Evolutionary conservation across 1,140 invertebrate species (phyloP).

Genomic region (Tetraneura akinire): DNA sequence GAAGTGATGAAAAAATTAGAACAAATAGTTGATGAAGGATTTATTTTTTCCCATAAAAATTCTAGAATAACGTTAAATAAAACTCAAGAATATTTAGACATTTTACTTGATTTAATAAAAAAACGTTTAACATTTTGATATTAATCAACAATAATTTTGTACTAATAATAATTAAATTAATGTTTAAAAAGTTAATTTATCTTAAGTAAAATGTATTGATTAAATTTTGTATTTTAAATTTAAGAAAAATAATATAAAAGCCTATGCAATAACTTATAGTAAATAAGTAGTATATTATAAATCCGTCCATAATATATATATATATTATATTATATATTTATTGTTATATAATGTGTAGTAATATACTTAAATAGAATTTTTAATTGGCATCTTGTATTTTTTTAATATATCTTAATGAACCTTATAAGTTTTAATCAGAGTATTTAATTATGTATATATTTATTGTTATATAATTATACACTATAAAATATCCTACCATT

Average conservation of each 20-base stretch:
- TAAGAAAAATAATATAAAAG: no score
- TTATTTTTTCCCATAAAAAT: conserved; percentile 23
- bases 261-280: background rate
- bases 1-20: conserved; percentile 10
- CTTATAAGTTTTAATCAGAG: background rate
- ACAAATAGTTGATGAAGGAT: conserved; percentile 14
- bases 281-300: conserved; percentile 10
- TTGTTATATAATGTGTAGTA: background rate
- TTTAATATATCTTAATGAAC: background rate
- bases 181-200: no score
- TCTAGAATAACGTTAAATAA: conserved; percentile 3
- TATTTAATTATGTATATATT: conserved; percentile 7
- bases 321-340: conserved; percentile 2
- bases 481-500: no score
- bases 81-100: conserved; percentile 39
- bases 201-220: no score
- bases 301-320: no score
- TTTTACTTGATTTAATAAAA: conserved; percentile 32
- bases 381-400: background rate
- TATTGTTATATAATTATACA: background rate
- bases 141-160: no score
- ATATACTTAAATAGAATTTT: background rate
- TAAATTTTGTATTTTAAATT: no score
- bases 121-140: conserved; percentile 26
- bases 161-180: no score